Percentiles rank a stretch among this genome's conserved stretches.
Conservation (phyloP, 2,888 invertebrate species). For the Euzetes globulus region DNA sequence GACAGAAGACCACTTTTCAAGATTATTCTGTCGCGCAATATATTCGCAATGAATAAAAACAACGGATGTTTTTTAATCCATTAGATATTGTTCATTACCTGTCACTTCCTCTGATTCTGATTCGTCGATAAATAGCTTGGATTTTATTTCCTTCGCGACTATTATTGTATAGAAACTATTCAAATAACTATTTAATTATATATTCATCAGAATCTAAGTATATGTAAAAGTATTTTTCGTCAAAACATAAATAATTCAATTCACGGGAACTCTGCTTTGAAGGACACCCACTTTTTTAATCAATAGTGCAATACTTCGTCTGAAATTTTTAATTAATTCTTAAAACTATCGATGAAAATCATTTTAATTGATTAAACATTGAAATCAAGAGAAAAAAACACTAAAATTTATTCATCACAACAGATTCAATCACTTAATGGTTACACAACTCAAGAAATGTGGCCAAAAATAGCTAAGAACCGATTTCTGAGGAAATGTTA, state of each 20-base stretch:
- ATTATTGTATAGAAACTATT: too few species aligned
- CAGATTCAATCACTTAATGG: not conserved
- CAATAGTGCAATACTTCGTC: not conserved
- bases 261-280: not conserved
- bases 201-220: not conserved
- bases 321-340: not conserved
- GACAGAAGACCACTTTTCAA: not conserved
- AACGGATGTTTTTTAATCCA: not conserved
- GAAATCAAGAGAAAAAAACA: not conserved
- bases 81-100: not conserved
- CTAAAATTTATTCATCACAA: not conserved
- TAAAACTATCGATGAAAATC: not conserved
- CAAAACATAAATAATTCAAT: not conserved
- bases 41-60: not conserved
- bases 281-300: constrained; percentile 12
- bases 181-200: not conserved
- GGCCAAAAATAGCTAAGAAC: not conserved
- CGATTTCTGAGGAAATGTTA: not conserved
- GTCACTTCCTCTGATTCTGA: not conserved
- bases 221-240: not conserved
- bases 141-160: not conserved
- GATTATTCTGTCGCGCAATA: not conserved
- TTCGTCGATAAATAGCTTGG: not conserved
- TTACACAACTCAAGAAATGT: constrained; percentile 11
- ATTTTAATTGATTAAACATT: not conserved